Evolutionary conservation across 2,113 vertebrate species (phyloP), one percentile per base, ranked within the genome.

Genomic region (Mesoclemmys tuberculata): DNA sequence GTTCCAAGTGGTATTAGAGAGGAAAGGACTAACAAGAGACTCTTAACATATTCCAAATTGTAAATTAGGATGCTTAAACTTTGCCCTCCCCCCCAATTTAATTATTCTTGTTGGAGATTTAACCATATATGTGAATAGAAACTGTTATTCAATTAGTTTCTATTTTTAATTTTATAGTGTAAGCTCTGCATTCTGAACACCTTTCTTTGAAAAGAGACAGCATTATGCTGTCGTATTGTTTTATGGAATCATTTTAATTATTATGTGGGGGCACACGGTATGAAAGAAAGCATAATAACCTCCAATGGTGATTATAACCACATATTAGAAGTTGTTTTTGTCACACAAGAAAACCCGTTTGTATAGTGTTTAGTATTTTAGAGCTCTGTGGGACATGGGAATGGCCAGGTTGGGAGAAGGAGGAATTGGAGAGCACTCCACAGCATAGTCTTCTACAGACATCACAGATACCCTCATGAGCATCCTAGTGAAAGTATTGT

Each of bases 101-200:
- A 91, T 26, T 79, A 35, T 75, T 85, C 84, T 92, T 29, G 10
- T 91, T 92, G 71, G 86, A 87, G 46, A 87, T 46, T 56, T 2
- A 64, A 92, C 83, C 7, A 89, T 44, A 52, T 84, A 78, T 80
- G 27, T 96, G 89, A 95, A 80, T 88, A 74, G n/a, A 97, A 94
- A 48, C 49, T 87, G 48, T 48, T 96, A 90, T 58, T 79, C 82
- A 91, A 56, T 56, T 80, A 78, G 68, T 61, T 82, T 84, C 18
- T 95, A 80, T 84, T 95, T 97, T 96, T 95, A 85, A 93, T 93
- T 86, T 89, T 10, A 49, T 79, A 89, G 38, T 85, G 82, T 68
- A 89, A 80, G 56, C 93, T 89, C 93, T 85, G 10, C 79, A 86
- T 95, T 92, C 92, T 90, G 58, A 95, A 96, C 83, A 46, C 31